Evolutionary conservation across 2,888 invertebrate species (phyloP).

Genomic region (Blomia tropicalis): DNA sequence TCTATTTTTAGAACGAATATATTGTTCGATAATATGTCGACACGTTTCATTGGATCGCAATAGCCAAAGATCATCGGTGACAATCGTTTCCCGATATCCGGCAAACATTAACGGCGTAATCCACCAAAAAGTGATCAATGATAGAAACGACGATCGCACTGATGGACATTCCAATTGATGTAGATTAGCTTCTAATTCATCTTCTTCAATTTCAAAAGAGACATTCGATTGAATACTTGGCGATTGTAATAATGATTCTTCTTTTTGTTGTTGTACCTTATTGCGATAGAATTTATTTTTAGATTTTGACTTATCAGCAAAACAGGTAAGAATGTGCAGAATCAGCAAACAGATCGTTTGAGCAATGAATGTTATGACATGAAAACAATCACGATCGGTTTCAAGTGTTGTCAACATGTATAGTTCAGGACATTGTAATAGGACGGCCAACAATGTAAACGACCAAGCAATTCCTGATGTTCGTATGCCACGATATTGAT

Average conservation of each 20-base stretch:
- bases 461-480: neutral
- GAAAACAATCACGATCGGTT: no score
- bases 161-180: neutral
- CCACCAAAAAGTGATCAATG: neutral
- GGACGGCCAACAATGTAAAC: neutral
- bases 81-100: neutral
- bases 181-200: neutral
- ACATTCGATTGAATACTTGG: no score
- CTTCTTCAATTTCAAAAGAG: no score
- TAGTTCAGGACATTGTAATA: neutral
- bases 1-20: neutral
- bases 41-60: neutral
- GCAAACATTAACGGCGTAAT: neutral
- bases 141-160: neutral
- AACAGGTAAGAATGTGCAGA: neutral
- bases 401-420: no score
- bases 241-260: no score
- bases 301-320: neutral
- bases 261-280: no score
- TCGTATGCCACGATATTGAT: neutral
- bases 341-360: neutral
- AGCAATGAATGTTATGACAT: no score
- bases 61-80: neutral
- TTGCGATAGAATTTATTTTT: no score
- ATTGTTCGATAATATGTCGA: neutral